These are phyloP conservation scores for Athetis lepigone DNA, from an alignment of 2,888 invertebrate species.

Conservation along the genomic window DNA sequence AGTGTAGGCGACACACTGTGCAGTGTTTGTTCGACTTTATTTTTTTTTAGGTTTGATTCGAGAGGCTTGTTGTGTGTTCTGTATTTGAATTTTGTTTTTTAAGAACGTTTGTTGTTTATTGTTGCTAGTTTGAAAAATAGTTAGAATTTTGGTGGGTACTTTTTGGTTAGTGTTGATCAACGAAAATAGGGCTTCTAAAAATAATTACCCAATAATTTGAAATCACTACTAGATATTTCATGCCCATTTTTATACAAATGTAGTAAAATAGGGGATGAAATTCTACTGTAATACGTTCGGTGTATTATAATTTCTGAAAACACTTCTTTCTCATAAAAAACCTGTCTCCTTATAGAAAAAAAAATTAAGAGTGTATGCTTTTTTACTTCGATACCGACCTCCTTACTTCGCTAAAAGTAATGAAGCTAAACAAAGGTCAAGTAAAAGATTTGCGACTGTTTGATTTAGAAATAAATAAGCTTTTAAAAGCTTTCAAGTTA, in stretches of 20 bases:
- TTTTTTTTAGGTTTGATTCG: slow-evolving; percentile 28
- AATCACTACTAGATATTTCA: too few species aligned
- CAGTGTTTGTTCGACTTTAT: slow-evolving; percentile 26
- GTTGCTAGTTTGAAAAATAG: background rate
- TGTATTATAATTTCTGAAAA: too few species aligned
- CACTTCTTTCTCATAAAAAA: too few species aligned
- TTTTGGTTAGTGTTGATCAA: background rate
- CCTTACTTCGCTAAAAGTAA: background rate
- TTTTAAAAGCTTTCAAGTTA: slow-evolving; percentile 52
- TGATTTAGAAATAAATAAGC: slow-evolving; percentile 32
- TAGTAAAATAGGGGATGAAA: too few species aligned
- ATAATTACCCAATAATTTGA: too few species aligned
- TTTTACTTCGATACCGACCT: too few species aligned
- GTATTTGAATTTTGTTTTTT: background rate
- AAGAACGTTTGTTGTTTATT: background rate
- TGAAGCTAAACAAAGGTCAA: slow-evolving; percentile 1
- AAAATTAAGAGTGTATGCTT: too few species aligned
- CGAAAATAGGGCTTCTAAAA: too few species aligned
- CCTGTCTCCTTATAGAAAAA: too few species aligned
- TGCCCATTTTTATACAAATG: too few species aligned
- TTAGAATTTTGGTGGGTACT: background rate
- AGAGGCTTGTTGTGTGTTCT: slow-evolving; percentile 3
- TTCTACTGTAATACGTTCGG: too few species aligned
- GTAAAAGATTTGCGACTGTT: slow-evolving; percentile 25
- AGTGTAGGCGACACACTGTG: slow-evolving; percentile 43